Conservation (phyloP, 37 sponge, comb jelly and placozoan genomes). For the Tethya wilhelma region DNA sequence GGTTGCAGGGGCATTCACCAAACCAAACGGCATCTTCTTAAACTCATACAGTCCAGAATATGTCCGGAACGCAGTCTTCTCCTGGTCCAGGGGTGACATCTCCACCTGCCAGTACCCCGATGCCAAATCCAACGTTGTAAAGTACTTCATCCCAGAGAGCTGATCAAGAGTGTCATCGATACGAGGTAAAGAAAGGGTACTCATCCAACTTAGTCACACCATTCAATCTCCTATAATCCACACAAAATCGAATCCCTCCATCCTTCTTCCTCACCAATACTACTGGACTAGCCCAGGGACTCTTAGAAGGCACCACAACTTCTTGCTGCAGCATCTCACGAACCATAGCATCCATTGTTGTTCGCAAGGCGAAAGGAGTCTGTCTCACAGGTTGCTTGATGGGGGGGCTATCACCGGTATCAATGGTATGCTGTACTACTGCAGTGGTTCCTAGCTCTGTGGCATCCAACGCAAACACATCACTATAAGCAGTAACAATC, state of each 20-base stretch:
- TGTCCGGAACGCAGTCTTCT: slow-evolving; percentile 28
- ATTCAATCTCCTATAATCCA: slow-evolving; percentile 21
- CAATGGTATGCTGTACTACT: slow-evolving; percentile 9
- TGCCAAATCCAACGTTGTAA: slow-evolving; percentile 5
- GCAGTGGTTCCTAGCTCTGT: slow-evolving; percentile 10
- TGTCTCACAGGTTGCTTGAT: slow-evolving; percentile 7
- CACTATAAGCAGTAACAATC: not conserved
- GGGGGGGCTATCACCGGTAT: not conserved
- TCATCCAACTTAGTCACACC: not conserved
- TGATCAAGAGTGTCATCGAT: slow-evolving; percentile 21
- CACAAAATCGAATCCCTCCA: slow-evolving; percentile 24
- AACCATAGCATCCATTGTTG: not conserved
- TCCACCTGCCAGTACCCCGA: slow-evolving; percentile 31
- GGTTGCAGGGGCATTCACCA: slow-evolving; percentile 25
- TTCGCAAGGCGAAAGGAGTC: not conserved
- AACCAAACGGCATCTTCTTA: slow-evolving; percentile 26
- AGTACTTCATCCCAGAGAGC: slow-evolving; percentile 11
- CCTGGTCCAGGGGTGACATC: not conserved
- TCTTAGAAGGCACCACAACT: slow-evolving; percentile 3
- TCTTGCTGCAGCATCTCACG: slow-evolving; percentile 1
- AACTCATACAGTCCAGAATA: slow-evolving; percentile 29
- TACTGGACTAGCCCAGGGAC: slow-evolving; percentile 28
- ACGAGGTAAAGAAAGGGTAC: slow-evolving; percentile 11
- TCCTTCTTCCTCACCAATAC: slow-evolving; percentile 20
- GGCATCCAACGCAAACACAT: slow-evolving; percentile 4